Conservation (phyloP, 2,888 invertebrate genomes). For the Dryobota labecula region DNA sequence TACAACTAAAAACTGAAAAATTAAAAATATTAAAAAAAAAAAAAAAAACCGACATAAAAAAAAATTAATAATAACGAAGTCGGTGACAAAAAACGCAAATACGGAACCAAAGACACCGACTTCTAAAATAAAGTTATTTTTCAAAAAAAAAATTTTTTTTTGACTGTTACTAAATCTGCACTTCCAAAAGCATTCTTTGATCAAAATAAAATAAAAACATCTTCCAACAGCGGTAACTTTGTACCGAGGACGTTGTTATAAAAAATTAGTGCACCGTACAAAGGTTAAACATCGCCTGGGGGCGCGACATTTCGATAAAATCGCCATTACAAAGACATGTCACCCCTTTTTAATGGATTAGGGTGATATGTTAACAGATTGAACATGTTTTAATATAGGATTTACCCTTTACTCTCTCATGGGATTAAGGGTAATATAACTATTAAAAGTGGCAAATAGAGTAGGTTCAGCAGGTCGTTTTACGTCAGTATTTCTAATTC, state of each 20-base stretch:
- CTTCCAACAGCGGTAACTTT: background rate
- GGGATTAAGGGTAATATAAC: conserved; percentile 8
- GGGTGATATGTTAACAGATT: conserved; percentile 40
- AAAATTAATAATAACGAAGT: too few species aligned
- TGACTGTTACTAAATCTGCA: background rate
- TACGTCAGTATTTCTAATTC: background rate
- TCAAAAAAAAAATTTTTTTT: too few species aligned
- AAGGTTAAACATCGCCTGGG: conserved; percentile 65
- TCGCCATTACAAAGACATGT: conserved; percentile 53
- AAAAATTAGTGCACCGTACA: conserved; percentile 31
- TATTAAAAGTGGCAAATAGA: conserved; percentile 2
- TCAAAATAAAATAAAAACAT: background rate
- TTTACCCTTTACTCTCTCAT: conserved; percentile 20
- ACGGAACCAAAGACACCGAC: too few species aligned
- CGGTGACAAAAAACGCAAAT: too few species aligned
- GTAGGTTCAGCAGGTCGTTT: background rate
- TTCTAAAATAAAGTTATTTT: too few species aligned
- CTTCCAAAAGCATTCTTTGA: background rate
- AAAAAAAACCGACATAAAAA: too few species aligned
- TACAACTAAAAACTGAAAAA: too few species aligned
- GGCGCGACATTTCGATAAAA: conserved; percentile 63
- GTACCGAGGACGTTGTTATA: conserved; percentile 9
- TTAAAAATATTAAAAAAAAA: too few species aligned
- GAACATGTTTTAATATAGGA: conserved; percentile 46
- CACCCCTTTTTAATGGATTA: conserved; percentile 53